Percentiles rank a stretch among this genome's conserved stretches.
These are phyloP conservation scores for Xanthia icteritia DNA, from an alignment of 2,888 invertebrate species.

Conservation along the genomic window DNA sequence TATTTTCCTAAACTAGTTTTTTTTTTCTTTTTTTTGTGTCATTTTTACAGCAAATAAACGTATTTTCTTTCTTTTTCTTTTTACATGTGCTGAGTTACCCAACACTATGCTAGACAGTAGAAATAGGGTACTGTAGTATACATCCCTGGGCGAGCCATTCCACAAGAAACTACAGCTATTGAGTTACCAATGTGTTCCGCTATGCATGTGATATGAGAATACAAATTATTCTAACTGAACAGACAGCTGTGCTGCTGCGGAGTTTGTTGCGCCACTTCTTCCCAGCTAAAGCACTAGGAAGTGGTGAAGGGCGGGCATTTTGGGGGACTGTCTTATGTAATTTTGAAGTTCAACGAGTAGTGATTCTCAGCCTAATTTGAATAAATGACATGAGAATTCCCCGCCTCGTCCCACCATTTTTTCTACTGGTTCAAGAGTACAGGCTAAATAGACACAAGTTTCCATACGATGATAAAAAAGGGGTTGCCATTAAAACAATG, in stretches of 20 bases:
- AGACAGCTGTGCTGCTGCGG: neutral
- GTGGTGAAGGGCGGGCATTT: neutral
- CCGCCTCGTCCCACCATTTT: neutral
- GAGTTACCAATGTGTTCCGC: neutral
- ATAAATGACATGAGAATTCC: neutral
- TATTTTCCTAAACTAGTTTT: no score
- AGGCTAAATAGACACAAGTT: slow-evolving; percentile 21
- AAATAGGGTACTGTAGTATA: neutral
- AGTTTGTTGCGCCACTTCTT: neutral
- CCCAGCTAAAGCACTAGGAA: neutral
- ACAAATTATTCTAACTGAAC: neutral
- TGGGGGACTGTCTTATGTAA: neutral
- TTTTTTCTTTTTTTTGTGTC: no score
- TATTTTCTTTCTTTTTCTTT: no score
- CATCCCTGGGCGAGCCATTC: neutral
- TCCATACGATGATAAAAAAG: slow-evolving; percentile 28
- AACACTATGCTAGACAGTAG: neutral
- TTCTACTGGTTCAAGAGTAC: neutral
- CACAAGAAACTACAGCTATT: neutral
- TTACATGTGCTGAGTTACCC: no score
- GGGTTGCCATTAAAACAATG: slow-evolving; percentile 59
- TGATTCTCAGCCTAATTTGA: neutral
- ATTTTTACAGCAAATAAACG: no score
- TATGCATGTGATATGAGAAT: neutral
- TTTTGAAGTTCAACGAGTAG: neutral